Evolutionary conservation across 2,113 vertebrate species (phyloP), one percentile per base, ranked within the genome.

Genomic region (Paralichthys olivaceus): DNA sequence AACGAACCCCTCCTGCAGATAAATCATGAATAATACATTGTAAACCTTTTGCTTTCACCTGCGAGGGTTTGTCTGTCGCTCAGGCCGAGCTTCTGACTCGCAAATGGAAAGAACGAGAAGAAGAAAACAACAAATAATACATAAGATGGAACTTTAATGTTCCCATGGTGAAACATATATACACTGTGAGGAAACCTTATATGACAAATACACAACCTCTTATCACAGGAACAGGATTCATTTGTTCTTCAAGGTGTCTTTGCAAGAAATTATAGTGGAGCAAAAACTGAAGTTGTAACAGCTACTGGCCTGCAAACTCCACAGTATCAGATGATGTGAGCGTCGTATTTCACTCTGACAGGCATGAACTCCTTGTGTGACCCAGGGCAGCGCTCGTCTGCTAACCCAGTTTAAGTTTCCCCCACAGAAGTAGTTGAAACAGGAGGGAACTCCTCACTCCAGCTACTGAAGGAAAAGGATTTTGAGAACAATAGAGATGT

Each of bases 11-110:
- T 57, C 57, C 67, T 22, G 25, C 43, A 37, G 61, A 74, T 47
- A 55, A 60, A 60, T 60, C 51, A 75, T 80, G 69, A 73, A 85
- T 86, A 70, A 83, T 74, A 75, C 19, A 85, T 61, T 17, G 67
- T 80, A 77, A 26, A 60, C 22, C 68, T 43, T 69, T 79, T 62
- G 22, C 47, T 55, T 76, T 67, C 63, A 77, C 81, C 56, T 64
- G 45, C 40, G 5, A 55, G 55, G 63, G 5, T 47, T 57, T 62
- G 40, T 55, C 19, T 63, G 56, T 75, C 56, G 56, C 49, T 77
- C 47, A 57, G 61, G 28, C 19, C 58, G 17, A 20, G 60, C 2
- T 55, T 32, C 37, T 23, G 57, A 47, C 67, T 73, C 68, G 49
- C n/a, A 40, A 59, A 77, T 80, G 53, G 67, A 73, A 77, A n/a